These are phyloP conservation scores for Mirza zaza DNA, from an alignment of 2,113 vertebrate genomes.

Conservation along the genomic window DNA sequence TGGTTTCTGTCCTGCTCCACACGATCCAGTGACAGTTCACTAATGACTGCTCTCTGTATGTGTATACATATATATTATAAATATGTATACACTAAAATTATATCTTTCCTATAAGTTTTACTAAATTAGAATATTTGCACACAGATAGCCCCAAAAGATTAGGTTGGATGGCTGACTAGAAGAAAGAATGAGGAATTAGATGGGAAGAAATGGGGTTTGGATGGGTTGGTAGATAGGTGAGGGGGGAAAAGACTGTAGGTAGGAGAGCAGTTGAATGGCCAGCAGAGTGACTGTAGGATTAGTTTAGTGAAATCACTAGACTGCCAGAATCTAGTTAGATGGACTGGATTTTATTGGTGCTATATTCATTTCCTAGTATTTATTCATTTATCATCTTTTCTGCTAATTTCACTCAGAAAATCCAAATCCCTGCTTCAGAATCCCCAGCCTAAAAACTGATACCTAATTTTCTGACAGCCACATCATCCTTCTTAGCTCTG, in stretches of 20 bases:
- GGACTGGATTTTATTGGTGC: not conserved
- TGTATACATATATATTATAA: not conserved
- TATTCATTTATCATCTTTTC: not conserved
- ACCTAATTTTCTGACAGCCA: not conserved
- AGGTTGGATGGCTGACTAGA: not conserved
- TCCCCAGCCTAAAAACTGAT: not conserved
- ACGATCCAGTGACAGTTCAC: not conserved
- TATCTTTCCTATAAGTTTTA: not conserved
- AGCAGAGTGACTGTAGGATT: not conserved
- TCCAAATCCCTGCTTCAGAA: not conserved
- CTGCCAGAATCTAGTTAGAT: not conserved
- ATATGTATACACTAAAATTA: not conserved
- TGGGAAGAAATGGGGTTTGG: not conserved
- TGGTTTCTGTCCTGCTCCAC: not conserved
- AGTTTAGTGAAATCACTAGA: not conserved
- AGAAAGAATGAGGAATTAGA: not conserved
- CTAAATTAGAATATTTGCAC: conserved; percentile 5
- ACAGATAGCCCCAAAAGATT: not conserved
- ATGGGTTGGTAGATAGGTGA: not conserved
- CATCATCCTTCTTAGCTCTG: not conserved
- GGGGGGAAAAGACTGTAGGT: not conserved
- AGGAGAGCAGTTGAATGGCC: not conserved
- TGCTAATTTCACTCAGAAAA: conserved; percentile 11
- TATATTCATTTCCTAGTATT: not conserved
- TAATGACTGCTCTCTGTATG: not conserved